Evolutionary conservation across 1,140 invertebrate species (phyloP), one percentile per base, ranked within the genome.

Genomic region (Hyphantria cunea): DNA sequence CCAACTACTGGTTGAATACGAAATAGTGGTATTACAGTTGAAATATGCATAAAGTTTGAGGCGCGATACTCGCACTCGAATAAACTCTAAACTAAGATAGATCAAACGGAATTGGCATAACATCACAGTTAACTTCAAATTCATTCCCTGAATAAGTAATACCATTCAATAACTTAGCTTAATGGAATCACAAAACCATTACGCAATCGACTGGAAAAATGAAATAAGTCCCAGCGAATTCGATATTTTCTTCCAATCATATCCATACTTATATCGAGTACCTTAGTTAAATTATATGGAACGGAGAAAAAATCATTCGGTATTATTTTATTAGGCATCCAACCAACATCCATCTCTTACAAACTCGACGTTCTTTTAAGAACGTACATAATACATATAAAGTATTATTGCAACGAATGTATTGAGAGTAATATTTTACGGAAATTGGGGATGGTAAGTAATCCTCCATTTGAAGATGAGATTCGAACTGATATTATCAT

Each of bases 401-500:
- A 9, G 8, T 25, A 47, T 17, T 47, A 13, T 54, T 15, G 41
- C 25, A 13, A 50, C 37, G 51, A 41, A 59, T 51, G 49, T 60
- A 65, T 70, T 54, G 61, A 71, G 68, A 63, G 68, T 74, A 76
- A 74, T 75, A 74, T 80, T 78, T 78, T 72, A 75, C 53, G 64
- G 66, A 74, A 72, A 78, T 69, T 62, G 65, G 53, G 59, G 48
- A 65, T 70, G 64, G 76, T 66, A 71, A 76, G 73, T 77, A 78
- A 82, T 82, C 76, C 75, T 64, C 73, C 71, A 81, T 82, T 80
- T 76, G 72, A 76, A 74, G 73, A 84, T 80, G 75, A 80, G 70
- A 84, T 81, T 63, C 56, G 70, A 71, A 72, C 63, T 56, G 68
- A 75, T 72, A 72, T 67, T 72, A 77, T 74, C 72, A 80, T 77